phyloP scores from a whole-genome alignment of 1,140 invertebrate species.

The Caenorhabditis inopinata region DNA sequence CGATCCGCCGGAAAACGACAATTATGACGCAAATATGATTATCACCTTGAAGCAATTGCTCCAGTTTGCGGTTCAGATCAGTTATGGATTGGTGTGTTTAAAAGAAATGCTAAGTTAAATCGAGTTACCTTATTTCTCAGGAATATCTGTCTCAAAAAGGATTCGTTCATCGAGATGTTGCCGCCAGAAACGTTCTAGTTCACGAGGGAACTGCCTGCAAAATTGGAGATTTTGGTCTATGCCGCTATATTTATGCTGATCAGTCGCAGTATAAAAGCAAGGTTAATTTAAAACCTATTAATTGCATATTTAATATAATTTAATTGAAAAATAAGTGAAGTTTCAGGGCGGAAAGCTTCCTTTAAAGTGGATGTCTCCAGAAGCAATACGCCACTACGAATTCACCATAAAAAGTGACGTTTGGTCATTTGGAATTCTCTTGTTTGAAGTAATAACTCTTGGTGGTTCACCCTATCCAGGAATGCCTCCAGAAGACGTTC shows the following conservation, averaged over 20 bases:
- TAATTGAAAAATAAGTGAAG: neutral
- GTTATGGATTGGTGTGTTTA: conserved; percentile 61
- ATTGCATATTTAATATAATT: conserved; percentile 50
- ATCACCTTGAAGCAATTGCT: conserved; percentile 64
- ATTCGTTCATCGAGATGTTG: conserved; percentile 69
- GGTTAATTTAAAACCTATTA: conserved; percentile 68
- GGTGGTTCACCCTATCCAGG: conserved; percentile 68
- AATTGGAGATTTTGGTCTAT: conserved; percentile 69
- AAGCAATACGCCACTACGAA: conserved; percentile 68
- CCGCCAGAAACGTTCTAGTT: conserved; percentile 69
- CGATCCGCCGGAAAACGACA: conserved; percentile 46
- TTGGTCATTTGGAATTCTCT: conserved; percentile 69
- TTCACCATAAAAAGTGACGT: conserved; percentile 69
- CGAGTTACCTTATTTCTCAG: conserved; percentile 56
- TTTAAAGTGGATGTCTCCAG: conserved; percentile 64
- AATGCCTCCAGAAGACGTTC: conserved; percentile 66
- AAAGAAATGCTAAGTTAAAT: conserved; percentile 4
- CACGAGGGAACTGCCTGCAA: conserved; percentile 66
- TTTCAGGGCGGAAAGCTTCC: conserved; percentile 45
- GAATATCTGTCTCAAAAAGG: conserved; percentile 69
- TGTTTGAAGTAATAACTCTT: conserved; percentile 69
- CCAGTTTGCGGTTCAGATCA: conserved; percentile 64
- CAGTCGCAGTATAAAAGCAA: conserved; percentile 68
- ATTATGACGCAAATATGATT: conserved; percentile 63
- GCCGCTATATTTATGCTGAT: conserved; percentile 68